Conservation (phyloP, 1,140 invertebrate species). For the Pogonus chalceus region DNA sequence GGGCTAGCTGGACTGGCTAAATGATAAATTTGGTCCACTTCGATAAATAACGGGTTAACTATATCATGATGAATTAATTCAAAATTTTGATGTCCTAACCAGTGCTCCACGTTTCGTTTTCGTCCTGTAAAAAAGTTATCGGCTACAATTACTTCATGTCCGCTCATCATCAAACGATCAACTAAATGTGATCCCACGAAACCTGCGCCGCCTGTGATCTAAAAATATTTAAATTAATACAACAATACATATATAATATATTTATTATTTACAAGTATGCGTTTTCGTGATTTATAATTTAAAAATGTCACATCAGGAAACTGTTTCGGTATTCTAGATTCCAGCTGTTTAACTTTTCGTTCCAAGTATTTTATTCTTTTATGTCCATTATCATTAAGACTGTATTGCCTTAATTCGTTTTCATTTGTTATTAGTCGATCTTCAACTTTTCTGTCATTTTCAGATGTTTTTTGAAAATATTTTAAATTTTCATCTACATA, state of each 20-base stretch:
- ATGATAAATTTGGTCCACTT: constrained; percentile 99
- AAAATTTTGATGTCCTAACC: constrained; percentile 98
- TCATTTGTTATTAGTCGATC: constrained; percentile 16
- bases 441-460: constrained; percentile 7
- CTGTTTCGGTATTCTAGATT: constrained; percentile 63
- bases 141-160: constrained; percentile 95
- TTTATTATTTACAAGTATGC: constrained; percentile 61
- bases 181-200: constrained; percentile 98
- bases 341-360: constrained; percentile 57
- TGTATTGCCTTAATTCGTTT: constrained; percentile 30
- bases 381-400: constrained; percentile 45
- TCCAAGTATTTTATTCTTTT: constrained; percentile 56
- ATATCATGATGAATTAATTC: constrained; percentile 98
- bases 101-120: constrained; percentile 95
- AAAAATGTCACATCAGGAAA: constrained; percentile 86
- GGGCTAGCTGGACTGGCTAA: constrained; percentile 97
- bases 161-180: constrained; percentile 88
- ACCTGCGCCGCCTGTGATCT: constrained; percentile 94
- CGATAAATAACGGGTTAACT: constrained; percentile 94
- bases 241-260: not conserved
- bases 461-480: constrained; percentile 2
- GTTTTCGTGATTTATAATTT: constrained; percentile 80
- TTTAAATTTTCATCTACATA: constrained; percentile 22
- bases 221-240: constrained; percentile 20
- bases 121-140: constrained; percentile 98